phyloP scores from a whole-genome alignment of 2,113 vertebrate species.

The Nannospalax galili region DNA sequence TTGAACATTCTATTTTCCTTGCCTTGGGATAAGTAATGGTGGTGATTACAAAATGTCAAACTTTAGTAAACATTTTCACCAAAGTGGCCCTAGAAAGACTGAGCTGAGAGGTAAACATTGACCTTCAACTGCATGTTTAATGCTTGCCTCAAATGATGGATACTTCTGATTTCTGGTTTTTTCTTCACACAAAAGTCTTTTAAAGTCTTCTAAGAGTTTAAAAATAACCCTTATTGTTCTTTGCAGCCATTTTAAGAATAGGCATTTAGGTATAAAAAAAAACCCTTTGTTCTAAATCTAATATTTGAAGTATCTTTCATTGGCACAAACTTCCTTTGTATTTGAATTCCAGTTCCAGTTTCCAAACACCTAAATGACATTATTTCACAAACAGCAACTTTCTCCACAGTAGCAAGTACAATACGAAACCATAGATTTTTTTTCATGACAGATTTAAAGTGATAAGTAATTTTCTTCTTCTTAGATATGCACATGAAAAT shows the following conservation, averaged over 20 bases:
- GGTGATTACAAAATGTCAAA: slow-evolving; percentile 7
- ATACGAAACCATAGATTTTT: background rate
- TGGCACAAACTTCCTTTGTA: background rate
- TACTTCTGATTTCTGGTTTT: background rate
- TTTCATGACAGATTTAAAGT: background rate
- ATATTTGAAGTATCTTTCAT: slow-evolving; percentile 2
- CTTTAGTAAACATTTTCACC: background rate
- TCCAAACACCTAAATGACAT: background rate
- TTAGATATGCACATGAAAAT: background rate
- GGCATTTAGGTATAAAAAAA: background rate
- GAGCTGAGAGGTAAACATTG: background rate
- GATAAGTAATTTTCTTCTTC: background rate
- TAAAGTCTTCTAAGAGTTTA: background rate
- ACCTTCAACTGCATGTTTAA: background rate
- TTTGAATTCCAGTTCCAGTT: background rate
- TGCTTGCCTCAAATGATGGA: background rate
- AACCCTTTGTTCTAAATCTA: background rate
- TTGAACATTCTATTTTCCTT: slow-evolving; percentile 40
- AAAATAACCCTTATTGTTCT: background rate
- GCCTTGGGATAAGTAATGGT: background rate
- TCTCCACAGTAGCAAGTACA: background rate
- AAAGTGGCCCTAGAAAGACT: background rate
- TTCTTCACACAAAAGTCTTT: background rate
- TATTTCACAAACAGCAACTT: background rate
- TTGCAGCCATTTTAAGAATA: background rate